Evolutionary conservation across 2,113 vertebrate species (phyloP).

Genomic region (Hystrix brachyura): DNA sequence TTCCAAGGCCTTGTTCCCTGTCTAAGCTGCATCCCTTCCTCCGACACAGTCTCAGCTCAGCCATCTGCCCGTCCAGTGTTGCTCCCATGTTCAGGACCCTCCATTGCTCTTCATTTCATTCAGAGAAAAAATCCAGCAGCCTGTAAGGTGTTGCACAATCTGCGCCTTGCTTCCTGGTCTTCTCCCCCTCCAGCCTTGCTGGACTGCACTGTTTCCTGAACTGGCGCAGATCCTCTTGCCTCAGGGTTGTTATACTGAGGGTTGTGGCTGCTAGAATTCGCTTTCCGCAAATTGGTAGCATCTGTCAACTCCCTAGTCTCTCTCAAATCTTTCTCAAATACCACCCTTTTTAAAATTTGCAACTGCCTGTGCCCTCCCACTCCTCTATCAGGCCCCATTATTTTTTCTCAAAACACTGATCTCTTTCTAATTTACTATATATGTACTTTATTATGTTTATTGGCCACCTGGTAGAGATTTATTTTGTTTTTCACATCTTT

Average conservation of each 20-base stretch:
- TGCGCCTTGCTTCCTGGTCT: background rate
- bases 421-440: conserved; percentile 2
- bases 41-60: background rate
- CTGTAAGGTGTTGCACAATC: background rate
- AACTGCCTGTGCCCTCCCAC: background rate
- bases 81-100: background rate
- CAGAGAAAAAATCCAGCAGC: background rate
- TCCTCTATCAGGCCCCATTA: background rate
- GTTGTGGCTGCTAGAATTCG: background rate
- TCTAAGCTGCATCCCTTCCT: conserved; percentile 12
- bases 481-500: conserved; percentile 40
- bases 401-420: conserved; percentile 27
- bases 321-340: background rate
- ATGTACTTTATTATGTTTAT: conserved; percentile 17
- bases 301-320: background rate
- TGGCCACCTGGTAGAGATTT: conserved; percentile 1
- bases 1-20: background rate
- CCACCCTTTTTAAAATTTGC: conserved; percentile 14
- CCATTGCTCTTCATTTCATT: conserved; percentile 4
- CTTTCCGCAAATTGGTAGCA: background rate
- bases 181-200: background rate
- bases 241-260: background rate
- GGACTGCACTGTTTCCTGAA: background rate
- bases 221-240: background rate
- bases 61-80: background rate